A percentile compares a stretch with the other conserved stretches of the same genome.
Conservation (phyloP, 2,888 invertebrate genomes). For the Scrobipalpa costella region DNA sequence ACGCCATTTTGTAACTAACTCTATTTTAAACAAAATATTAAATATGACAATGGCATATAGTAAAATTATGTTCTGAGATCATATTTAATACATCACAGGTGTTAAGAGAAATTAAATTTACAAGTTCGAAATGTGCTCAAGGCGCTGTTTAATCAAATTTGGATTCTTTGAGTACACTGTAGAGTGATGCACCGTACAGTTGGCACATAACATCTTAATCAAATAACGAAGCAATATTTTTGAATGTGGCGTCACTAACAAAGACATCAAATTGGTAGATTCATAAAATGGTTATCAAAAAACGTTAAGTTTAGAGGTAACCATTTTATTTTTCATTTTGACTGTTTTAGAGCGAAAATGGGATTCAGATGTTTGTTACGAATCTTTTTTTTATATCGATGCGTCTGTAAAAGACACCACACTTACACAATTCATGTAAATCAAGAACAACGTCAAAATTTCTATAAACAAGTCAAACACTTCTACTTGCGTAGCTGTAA, state of each 20-base stretch:
- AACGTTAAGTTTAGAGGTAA: constrained; percentile 25
- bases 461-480: constrained; percentile 63
- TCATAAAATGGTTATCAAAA: constrained; percentile 33
- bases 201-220: constrained; percentile 51
- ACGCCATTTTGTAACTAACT: constrained; percentile 50
- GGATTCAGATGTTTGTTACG: background rate
- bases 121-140: constrained; percentile 30
- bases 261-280: constrained; percentile 34
- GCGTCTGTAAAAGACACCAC: constrained; percentile 54
- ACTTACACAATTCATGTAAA: constrained; percentile 66
- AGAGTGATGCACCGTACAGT: constrained; percentile 10
- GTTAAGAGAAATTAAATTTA: constrained; percentile 66
- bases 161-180: constrained; percentile 9
- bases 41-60: constrained; percentile 77
- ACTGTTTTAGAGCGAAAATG: background rate
- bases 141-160: constrained; percentile 25
- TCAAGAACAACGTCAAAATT: constrained; percentile 65
- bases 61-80: constrained; percentile 83
- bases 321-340: constrained; percentile 19
- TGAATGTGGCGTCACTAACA: constrained; percentile 54
- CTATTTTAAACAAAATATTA: constrained; percentile 69
- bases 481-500: constrained; percentile 41
- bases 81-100: constrained; percentile 86
- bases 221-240: constrained; percentile 62
- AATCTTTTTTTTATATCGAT: constrained; percentile 19